Evolutionary conservation across 2,888 invertebrate genomes (phyloP).

Genomic region (Amphimallon solstitiale): DNA sequence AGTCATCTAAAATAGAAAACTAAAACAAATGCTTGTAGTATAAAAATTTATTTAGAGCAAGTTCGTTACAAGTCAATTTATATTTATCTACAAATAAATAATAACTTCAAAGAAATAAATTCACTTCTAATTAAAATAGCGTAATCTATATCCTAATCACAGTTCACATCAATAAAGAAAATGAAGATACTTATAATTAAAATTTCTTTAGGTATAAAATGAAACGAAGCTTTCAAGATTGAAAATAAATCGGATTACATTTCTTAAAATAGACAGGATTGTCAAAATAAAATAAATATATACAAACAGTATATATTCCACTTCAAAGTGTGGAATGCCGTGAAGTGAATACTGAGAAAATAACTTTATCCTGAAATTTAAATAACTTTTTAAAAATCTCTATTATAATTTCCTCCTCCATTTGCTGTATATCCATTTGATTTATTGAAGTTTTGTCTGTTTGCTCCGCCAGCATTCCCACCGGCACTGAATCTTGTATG

Average conservation of each 20-base stretch:
- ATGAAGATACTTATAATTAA: not conserved
- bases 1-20: no score
- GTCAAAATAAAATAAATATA: slow-evolving; percentile 30
- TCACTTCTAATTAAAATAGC: slow-evolving; percentile 25
- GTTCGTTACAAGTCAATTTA: slow-evolving; percentile 18
- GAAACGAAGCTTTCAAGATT: not conserved
- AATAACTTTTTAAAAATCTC: slow-evolving; percentile 27
- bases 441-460: slow-evolving; percentile 35
- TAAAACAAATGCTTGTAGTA: slow-evolving; percentile 2
- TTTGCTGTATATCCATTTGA: slow-evolving; percentile 50
- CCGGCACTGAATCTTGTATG: slow-evolving; percentile 50
- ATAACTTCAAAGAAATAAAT: slow-evolving; percentile 19
- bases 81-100: slow-evolving; percentile 25
- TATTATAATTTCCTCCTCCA: slow-evolving; percentile 42
- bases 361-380: slow-evolving; percentile 2
- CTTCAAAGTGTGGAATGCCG: slow-evolving; percentile 31
- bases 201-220: slow-evolving; percentile 12
- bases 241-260: slow-evolving; percentile 12
- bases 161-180: slow-evolving; percentile 14
- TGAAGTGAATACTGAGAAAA: slow-evolving; percentile 38
- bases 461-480: slow-evolving; percentile 28
- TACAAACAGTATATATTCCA: slow-evolving; percentile 28
- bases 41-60: slow-evolving; percentile 31
- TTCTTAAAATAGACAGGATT: slow-evolving; percentile 17
- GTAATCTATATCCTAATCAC: slow-evolving; percentile 26